Evolutionary conservation across 23 tunicate species (phyloP), one percentile per base, ranked within the genome.

Genomic region (Halocynthia roretzi): DNA sequence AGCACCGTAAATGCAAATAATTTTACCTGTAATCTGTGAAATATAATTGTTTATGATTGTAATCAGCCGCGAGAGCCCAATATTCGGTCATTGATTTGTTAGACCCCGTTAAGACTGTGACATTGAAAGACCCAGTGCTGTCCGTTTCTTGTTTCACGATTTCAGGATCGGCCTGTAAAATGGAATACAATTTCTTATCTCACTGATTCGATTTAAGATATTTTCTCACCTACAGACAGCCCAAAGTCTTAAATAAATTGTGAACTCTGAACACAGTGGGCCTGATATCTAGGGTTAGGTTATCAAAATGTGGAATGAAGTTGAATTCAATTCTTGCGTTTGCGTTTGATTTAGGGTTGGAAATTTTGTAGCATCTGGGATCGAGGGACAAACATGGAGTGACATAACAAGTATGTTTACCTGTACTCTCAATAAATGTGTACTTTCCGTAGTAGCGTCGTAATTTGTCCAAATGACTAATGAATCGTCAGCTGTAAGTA

Each of bases 111-210:
- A 96, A 49, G 8, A 74, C 81, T 5, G 83, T 49, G 11, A 87
- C 87, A 44, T 76, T 82, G 68, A 89, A 78, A 8, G 52, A 50
- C 8, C 84, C 90, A 10, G 67, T 50, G 18, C 50, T 56, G 57
- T 85, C 84, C 5, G 90, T 85, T 62, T 72, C 68, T 6, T 52
- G 73, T 49, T 77, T 75, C 8, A 96, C 93, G 51, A 96, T 66
- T 56, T 96, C 99, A 5, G 99, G 99, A 80, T 96, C 95, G 52
- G 99, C 99, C 52, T 83, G 44, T 31, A 61, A 31, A 77, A 6
- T 64, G 4, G 4, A n/a, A 31, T 31, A 31, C 1, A 31, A 31
- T 31, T 31, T 31, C 44, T 31, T 4, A 31, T 31, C 44, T 1
- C 44, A 31, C 44, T 31, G 44, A 0, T 31, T 31, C 44, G 44